Percentiles rank a stretch among this genome's conserved stretches.
Conservation (phyloP, 2,888 invertebrate species). For the Erannis defoliaria region DNA sequence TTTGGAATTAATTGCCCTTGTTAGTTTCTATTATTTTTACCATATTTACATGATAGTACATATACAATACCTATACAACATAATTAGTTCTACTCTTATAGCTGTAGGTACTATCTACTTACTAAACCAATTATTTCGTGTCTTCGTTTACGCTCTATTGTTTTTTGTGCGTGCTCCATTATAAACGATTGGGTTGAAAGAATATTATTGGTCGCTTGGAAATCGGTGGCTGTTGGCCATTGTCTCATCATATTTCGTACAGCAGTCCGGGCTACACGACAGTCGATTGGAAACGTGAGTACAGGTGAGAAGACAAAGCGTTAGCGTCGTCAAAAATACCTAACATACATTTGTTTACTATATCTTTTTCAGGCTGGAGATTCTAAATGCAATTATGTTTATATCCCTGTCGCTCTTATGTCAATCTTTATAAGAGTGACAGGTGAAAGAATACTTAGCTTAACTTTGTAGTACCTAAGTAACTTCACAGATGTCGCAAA, state of each 20-base stretch:
- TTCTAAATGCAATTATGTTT: no score
- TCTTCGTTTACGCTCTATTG: conserved; percentile 14
- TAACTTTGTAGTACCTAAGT: no score
- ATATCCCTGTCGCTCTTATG: no score
- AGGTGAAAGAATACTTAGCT: no score
- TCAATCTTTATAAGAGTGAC: no score
- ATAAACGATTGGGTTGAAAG: conserved; percentile 25
- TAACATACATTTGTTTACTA: no score
- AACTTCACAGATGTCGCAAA: no score
- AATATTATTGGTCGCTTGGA: conserved; percentile 49
- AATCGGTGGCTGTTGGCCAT: conserved; percentile 54
- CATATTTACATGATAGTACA: no score
- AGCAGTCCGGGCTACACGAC: conserved; percentile 70
- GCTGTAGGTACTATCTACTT: not conserved
- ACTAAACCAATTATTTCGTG: not conserved
- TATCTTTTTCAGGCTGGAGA: not conserved
- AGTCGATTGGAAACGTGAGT: conserved; percentile 83
- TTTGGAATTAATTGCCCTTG: no score
- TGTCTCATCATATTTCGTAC: conserved; percentile 72
- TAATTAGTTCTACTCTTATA: not conserved
- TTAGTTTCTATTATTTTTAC: no score
- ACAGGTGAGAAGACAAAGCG: conserved; percentile 56
- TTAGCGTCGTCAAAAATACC: no score
- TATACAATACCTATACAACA: no score
- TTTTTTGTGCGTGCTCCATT: conserved; percentile 27